These are phyloP conservation scores for Axea sp. DNA, from an alignment of 2,888 invertebrate species.

Conservation along the genomic window DNA sequence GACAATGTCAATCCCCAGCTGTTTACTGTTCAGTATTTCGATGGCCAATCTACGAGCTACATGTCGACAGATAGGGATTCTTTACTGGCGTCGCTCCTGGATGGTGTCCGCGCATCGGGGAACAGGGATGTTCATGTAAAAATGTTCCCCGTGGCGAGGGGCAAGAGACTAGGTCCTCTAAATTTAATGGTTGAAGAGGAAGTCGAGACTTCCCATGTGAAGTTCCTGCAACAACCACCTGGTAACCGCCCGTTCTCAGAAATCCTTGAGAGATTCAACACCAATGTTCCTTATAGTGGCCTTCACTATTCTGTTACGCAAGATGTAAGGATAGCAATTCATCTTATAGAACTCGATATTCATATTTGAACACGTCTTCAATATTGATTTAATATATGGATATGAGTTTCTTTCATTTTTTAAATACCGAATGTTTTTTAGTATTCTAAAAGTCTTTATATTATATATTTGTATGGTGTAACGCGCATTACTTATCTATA, in stretches of 20 bases:
- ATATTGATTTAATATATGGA: too few species aligned
- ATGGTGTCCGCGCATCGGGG: conserved; percentile 97
- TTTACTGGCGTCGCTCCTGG: conserved; percentile 94
- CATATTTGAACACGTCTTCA: too few species aligned
- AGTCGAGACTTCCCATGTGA: conserved; percentile 94
- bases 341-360: too few species aligned
- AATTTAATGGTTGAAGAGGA: conserved; percentile 97
- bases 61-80: conserved; percentile 97
- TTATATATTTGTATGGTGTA: too few species aligned
- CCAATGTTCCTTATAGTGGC: conserved; percentile 98
- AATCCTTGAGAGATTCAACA: conserved; percentile 96
- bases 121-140: conserved; percentile 98
- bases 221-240: conserved; percentile 86
- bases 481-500: too few species aligned
- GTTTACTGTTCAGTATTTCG: conserved; percentile 96
- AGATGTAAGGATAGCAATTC: conserved; percentile 94
- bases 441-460: too few species aligned
- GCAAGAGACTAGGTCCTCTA: conserved; percentile 93
- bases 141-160: conserved; percentile 90
- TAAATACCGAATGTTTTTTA: too few species aligned
- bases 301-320: conserved; percentile 96
- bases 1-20: conserved; percentile 95
- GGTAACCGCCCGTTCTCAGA: conserved; percentile 86
- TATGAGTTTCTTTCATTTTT: too few species aligned
- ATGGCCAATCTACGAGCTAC: conserved; percentile 93